Base-by-base conservation (phyloP, 2,888 invertebrate species). In the Platycheirus albimanus region DNA sequence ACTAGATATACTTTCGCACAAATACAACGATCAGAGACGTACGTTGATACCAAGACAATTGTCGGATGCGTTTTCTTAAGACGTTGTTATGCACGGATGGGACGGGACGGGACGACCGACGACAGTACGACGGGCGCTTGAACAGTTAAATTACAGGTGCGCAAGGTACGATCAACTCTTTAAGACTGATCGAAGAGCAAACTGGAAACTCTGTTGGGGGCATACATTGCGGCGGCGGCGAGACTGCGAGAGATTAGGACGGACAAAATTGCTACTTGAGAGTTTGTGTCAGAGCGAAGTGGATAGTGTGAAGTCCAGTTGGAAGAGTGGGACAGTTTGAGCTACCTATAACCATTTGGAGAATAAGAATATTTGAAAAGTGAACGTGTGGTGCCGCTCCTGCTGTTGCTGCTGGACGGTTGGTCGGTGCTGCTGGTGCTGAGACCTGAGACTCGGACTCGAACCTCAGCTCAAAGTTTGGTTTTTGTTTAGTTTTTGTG, bases 141-240 rank as follows among this genome's bases (percentile, higher is more conserved):
- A 75, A 85, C 81, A 87, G 85, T 85, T 86, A 74, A 85, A 83
- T 84, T 86, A 88, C 91, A 90, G 91, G 90, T 90, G 91, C 88
- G 88, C 87, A 87, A 86, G 85, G 88, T 86, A 90, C 88, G 90
- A 90, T 91, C 89, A 89, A 89, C 89, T 88, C 88, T 90, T 88
- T 88, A 88, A 89, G 89, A 90, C 90, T 90, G 88, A 90, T 88
- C 87, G 88, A 85, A 87, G 85, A 84, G 86, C 75, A 83, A 78
- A 83, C 69, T 83, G 63, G 45, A 83, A 81, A 85, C 87, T 86
- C 87, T 81, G 87, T 88, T 88, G 88, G 88, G 87, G 88, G 87
- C 87, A 87, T 80, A 71, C 64, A 52, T 64, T 41, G 41, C 64
- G 66, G 58, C 56, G 49, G 70, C 36, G 10, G n/a, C 36, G 81